Evolutionary conservation across 1,140 invertebrate genomes (phyloP), one percentile per base, ranked within the genome.

Genomic region (Bombus confusus): DNA sequence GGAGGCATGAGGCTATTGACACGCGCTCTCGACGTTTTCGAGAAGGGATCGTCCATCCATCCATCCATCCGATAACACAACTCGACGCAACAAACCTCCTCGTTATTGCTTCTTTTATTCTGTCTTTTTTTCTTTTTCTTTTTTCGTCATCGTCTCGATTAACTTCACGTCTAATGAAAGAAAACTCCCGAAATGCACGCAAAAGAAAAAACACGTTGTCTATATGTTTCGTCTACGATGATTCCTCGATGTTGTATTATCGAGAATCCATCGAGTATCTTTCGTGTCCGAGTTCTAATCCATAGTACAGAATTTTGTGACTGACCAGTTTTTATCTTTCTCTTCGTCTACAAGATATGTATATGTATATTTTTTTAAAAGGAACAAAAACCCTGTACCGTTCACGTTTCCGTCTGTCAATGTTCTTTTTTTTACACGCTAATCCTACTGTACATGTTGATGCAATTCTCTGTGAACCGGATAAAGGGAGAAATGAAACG

Each of bases 1-100:
- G 95, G 97, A 97, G 96, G 97, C 97, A 97, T 97, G 97, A 97
- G 95, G 95, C 80, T 86, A 69, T 62, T 81, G 59, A 68, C 74
- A 74, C 34, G 68, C 64, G 13, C 66, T 87, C 66, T 74, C 75
- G 64, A 66, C 74, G 80, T 78, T 80, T 62, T 39, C 79, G 76
- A 79, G 68, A 86, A 68, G 78, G 86, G 83, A 85, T 90, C 87
- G 64, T 80, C 80, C 83, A 77, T 71, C 81, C 75, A 57, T 76
- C 74, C 80, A 80, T 83, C 66, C 69, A 52, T 69, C 86, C 82
- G 80, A 89, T 90, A 90, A 88, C 85, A 82, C 43, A 62, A 62
- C 71, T 85, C 89, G 75, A 85, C 71, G 82, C 77, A 87, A 76
- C 41, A 72, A 80, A 74, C 79, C 83, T 89, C 82, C 88, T 83